A percentile compares a stretch with the other conserved stretches of the same genome.
Conservation (phyloP, 2,888 invertebrate species). For the Mythimna pallens region DNA sequence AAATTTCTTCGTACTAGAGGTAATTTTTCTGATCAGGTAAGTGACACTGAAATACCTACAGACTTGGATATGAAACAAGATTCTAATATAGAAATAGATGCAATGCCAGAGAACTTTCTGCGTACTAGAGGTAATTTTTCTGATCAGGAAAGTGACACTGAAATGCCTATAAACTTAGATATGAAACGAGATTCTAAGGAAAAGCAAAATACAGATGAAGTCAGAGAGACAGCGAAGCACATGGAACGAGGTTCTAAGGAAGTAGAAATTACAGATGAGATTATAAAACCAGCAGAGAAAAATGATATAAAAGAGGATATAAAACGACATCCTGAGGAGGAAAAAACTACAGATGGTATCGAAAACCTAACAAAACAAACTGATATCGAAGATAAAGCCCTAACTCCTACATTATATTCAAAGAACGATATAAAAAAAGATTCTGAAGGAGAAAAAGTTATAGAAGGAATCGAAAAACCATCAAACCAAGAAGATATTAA, state of each 20-base stretch:
- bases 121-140: slow-evolving; percentile 1
- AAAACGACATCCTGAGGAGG: not conserved
- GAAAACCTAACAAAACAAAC: not conserved
- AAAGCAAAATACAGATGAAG: not conserved
- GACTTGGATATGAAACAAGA: not conserved
- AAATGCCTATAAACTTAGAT: not conserved
- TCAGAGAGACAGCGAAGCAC: not conserved
- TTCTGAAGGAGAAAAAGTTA: not conserved
- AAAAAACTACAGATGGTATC: not conserved
- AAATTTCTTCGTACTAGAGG: slow-evolving; percentile 4
- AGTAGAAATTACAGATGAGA: no score
- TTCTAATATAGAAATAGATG: not conserved
- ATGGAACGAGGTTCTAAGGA: no score
- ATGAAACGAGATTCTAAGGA: not conserved
- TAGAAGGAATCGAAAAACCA: not conserved
- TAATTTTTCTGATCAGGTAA: not conserved
- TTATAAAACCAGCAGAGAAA: no score
- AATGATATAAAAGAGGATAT: no score
- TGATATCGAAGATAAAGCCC: not conserved
- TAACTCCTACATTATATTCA: not conserved
- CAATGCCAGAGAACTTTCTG: not conserved
- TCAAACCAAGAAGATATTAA: not conserved
- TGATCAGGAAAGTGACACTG: slow-evolving; percentile 6
- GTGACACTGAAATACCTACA: not conserved
- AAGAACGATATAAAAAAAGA: not conserved